Percentiles rank a stretch among this genome's conserved stretches.
These are phyloP conservation scores for Ernsta delagoae DNA, from an alignment of 2,888 invertebrate species.

Conservation along the genomic window DNA sequence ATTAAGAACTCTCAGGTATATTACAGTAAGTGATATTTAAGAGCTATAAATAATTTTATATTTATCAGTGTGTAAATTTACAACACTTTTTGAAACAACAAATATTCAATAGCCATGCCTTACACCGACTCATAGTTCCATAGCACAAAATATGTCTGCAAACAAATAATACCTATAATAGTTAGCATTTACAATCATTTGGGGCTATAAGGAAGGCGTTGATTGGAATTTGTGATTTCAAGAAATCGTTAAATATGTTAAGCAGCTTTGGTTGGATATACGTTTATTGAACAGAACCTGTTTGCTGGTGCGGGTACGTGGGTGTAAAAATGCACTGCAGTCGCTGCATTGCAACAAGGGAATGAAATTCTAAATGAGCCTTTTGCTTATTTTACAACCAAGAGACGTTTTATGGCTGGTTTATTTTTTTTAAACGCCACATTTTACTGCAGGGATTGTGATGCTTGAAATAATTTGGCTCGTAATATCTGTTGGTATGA, in stretches of 20 bases:
- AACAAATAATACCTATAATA: no score
- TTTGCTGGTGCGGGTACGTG: slow-evolving; percentile 53
- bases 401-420: slow-evolving; percentile 20
- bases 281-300: slow-evolving; percentile 61
- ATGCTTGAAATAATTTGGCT: slow-evolving; percentile 1
- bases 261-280: slow-evolving; percentile 45
- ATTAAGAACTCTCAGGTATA: no score
- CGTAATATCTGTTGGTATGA: background rate
- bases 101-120: no score
- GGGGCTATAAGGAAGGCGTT: slow-evolving; percentile 41
- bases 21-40: no score
- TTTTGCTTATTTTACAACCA: slow-evolving; percentile 34
- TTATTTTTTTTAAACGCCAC: slow-evolving; percentile 23
- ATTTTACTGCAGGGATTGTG: slow-evolving; percentile 9
- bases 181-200: background rate
- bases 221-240: slow-evolving; percentile 67
- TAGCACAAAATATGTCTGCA: no score
- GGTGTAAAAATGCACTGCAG: slow-evolving; percentile 62
- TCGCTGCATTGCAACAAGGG: slow-evolving; percentile 65
- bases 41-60: no score
- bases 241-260: slow-evolving; percentile 55
- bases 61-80: no score
- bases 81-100: no score
- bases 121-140: no score
- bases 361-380: slow-evolving; percentile 50